Evolutionary conservation across 30 jellyfish, hydroid and myxozoan species (phyloP).

Genomic region (Hydractinia echinata): DNA sequence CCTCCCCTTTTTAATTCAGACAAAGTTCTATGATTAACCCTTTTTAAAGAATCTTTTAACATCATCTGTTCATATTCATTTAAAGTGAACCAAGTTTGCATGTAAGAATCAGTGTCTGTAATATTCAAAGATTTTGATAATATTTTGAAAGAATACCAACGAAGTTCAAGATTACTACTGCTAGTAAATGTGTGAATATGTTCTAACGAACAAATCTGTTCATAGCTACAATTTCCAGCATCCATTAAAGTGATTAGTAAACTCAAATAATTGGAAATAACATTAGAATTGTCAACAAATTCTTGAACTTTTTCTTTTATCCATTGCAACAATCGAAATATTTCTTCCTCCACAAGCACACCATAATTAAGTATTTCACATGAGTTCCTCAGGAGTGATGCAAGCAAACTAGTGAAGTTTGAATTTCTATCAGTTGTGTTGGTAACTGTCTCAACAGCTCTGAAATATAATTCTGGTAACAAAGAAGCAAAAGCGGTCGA

Average conservation of each 20-base stretch:
- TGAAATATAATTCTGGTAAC: neutral
- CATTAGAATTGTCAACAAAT: neutral
- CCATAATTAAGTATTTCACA: neutral
- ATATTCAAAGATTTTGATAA: neutral
- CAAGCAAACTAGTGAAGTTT: neutral
- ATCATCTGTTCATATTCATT: conserved; percentile 11
- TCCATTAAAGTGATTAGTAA: neutral
- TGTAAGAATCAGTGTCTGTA: conserved; percentile 17
- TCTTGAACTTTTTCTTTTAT: neutral
- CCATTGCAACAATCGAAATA: neutral
- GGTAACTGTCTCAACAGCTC: neutral
- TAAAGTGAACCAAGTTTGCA: neutral
- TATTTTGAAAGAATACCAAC: conserved; percentile 8
- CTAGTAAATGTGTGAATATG: neutral
- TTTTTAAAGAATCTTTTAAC: neutral
- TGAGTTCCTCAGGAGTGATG: neutral
- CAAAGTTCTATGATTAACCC: neutral
- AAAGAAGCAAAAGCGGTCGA: neutral
- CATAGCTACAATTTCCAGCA: neutral
- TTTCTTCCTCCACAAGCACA: neutral
- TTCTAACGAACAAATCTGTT: neutral
- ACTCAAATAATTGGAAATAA: neutral
- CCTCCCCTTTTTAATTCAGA: neutral
- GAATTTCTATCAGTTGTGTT: neutral
- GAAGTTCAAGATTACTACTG: neutral